Evolutionary conservation across 2,888 invertebrate genomes (phyloP).

Genomic region (Lepidonotus clava): DNA sequence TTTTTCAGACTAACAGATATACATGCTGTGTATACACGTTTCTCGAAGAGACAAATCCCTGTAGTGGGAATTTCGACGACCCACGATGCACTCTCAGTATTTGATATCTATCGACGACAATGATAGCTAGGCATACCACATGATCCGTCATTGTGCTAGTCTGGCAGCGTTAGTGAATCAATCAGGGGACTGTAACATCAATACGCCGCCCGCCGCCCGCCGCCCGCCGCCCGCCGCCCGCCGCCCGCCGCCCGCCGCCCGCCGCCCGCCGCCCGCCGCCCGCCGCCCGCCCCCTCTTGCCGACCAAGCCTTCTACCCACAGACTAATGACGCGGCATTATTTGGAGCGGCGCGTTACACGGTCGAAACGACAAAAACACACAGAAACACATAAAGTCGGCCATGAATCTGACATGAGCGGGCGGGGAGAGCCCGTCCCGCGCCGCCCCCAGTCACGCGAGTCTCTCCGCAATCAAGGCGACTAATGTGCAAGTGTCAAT

Average conservation of each 20-base stretch:
- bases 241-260: not conserved
- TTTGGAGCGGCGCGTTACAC: not conserved
- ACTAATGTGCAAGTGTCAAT: conserved; percentile 47
- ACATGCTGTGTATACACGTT: no score
- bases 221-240: not conserved
- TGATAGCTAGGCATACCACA: not conserved
- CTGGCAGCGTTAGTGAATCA: not conserved
- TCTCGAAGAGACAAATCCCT: no score
- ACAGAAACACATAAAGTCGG: not conserved
- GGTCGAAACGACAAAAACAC: conserved; percentile 24
- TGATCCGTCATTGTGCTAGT: conserved; percentile 28
- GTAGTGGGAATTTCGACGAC: no score
- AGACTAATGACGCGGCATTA: not conserved
- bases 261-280: not conserved
- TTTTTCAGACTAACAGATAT: no score
- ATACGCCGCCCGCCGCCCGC: not conserved
- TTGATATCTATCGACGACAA: conserved; percentile 12
- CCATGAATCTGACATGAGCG: conserved; percentile 31
- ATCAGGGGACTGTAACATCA: not conserved
- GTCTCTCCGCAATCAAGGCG: conserved; percentile 37
- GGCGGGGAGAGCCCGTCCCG: not conserved
- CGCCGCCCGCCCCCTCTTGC: not conserved
- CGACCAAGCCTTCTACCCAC: not conserved
- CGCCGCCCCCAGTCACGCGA: conserved; percentile 14
- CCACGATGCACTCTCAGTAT: not conserved